Base-by-base conservation (phyloP, 2,113 vertebrate genomes). In the Phyllopteryx taeniolatus region DNA sequence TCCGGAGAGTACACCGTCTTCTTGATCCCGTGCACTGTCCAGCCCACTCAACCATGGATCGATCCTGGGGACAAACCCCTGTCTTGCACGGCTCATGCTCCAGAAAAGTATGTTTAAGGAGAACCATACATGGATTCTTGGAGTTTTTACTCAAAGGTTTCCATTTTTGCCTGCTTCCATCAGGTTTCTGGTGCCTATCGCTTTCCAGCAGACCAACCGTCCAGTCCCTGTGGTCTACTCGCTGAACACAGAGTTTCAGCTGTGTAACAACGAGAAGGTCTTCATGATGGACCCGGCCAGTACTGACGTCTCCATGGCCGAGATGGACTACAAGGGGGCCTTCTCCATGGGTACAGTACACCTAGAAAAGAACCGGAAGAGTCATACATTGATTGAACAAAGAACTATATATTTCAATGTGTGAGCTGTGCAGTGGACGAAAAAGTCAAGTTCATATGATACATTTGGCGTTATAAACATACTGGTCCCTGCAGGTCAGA, bases 281-380 rank as follows among this genome's bases (percentile, higher is more conserved):
- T 99, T 99, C 76, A 86, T 96, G 53, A 95, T 98, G 96, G 96
- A 99, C 47, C 97, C 98, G 4, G 94, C 91, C 74, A 87, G 83
- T 0, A 78, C 93, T 0, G 95, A 96, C 14, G 94, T 98, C 90
- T 94, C 96, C 0, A 88, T 98, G 91, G 93, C 95, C 47, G 98
- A 99, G 91, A 98, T 99, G 98, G 98, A 99, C 89, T 99, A 99
- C 90, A 99, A 98, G 86, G 97, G 98, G 67, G 95, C 97, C 0
- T 99, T 99, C 83, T 98, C 96, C 17, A 99, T 98, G 92, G 97
- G 98, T 98, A 88, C 5, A 85, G 15, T 5, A 0, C 49, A 56
- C 17, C 49, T 12, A 12, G 11, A 31, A 60, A 7, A 2, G 7
- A 9, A 14, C 13, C 9, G 13, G 12, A 49, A 49, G 47, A 39